A percentile compares a stretch with the other conserved stretches of the same genome.
These are phyloP conservation scores for Pangasius mekongensis DNA, from an alignment of 2,797 vertebrate species.

Conservation along the genomic window DNA sequence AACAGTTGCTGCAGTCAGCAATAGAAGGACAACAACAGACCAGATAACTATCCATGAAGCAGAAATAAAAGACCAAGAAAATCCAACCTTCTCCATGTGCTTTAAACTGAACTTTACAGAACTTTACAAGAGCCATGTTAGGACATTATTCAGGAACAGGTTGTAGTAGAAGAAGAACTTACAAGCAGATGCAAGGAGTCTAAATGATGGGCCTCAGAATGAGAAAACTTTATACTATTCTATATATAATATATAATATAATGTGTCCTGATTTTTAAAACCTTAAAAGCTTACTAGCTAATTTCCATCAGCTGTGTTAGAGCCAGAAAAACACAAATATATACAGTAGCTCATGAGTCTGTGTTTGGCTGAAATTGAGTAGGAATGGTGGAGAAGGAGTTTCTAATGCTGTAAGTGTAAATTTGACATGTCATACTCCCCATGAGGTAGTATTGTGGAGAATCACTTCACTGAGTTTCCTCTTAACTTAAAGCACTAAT, in stretches of 20 bases:
- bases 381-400: background rate
- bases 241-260: background rate
- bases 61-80: background rate
- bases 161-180: background rate
- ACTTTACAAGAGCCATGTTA: background rate
- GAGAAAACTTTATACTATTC: background rate
- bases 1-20: constrained; percentile 19
- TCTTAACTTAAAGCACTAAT: constrained; percentile 35
- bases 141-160: background rate
- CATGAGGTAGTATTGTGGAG: constrained; percentile 1
- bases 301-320: background rate
- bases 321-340: background rate
- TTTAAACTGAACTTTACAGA: background rate
- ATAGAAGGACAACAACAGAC: constrained; percentile 4
- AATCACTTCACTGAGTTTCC: constrained; percentile 6
- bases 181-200: background rate
- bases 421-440: background rate
- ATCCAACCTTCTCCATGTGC: background rate
- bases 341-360: background rate
- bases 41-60: background rate
- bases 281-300: background rate
- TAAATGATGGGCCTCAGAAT: background rate
- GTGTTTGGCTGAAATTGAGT: background rate
- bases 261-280: background rate
- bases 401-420: background rate